Conservation (phyloP, 2,797 vertebrate genomes). For the Tokudaia tokunoshimensis region DNA sequence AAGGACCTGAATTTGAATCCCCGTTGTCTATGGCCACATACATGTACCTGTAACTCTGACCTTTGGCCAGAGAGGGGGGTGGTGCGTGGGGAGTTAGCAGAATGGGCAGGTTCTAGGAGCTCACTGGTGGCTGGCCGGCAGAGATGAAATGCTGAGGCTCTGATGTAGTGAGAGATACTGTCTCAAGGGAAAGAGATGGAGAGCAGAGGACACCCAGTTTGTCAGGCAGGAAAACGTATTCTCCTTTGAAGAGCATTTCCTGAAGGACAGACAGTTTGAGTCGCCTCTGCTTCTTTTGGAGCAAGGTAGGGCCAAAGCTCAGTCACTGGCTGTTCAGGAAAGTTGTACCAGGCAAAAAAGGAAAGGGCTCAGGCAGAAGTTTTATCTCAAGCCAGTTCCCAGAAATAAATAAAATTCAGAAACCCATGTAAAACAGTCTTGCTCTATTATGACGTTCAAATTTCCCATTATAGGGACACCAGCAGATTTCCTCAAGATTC, state of each 20-base stretch:
- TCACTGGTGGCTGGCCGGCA: background rate
- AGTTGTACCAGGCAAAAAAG: background rate
- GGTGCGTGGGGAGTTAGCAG: background rate
- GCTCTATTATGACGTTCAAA: slow-evolving; percentile 33
- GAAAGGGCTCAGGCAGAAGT: background rate
- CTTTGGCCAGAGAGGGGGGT: background rate
- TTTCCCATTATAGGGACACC: slow-evolving; percentile 69
- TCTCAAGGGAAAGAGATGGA: background rate
- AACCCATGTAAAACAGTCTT: background rate
- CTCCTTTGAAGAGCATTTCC: background rate
- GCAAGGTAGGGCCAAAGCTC: background rate
- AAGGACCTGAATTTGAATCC: background rate
- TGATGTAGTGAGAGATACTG: background rate
- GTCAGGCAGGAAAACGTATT: background rate
- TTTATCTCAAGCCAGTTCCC: slow-evolving; percentile 11
- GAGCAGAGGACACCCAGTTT: background rate
- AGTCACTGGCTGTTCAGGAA: background rate
- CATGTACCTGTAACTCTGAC: background rate
- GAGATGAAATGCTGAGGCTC: background rate
- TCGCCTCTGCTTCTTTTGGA: slow-evolving; percentile 20
- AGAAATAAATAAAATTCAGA: slow-evolving; percentile 28
- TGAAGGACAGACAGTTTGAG: background rate
- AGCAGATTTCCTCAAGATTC: background rate
- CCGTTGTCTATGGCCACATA: background rate
- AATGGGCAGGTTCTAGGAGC: background rate